These are phyloP conservation scores for Phymorhynchus buccinoides DNA, from an alignment of 1,140 invertebrate species.

Conservation along the genomic window DNA sequence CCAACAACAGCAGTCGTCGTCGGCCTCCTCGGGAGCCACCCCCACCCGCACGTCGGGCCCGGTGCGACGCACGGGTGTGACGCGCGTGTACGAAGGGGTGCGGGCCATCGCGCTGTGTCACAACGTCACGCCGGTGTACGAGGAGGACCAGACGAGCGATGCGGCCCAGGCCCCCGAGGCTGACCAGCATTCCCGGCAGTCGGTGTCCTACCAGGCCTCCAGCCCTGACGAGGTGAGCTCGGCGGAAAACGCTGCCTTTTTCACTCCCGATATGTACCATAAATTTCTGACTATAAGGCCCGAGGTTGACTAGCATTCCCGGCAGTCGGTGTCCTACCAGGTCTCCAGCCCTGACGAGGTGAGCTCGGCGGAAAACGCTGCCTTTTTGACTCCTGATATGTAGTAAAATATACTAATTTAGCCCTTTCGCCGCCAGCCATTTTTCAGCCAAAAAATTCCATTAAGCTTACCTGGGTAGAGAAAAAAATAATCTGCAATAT, in stretches of 20 bases:
- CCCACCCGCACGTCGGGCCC: slow-evolving; percentile 56
- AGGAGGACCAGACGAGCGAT: slow-evolving; percentile 74
- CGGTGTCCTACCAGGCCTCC: slow-evolving; percentile 85
- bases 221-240: slow-evolving; percentile 93
- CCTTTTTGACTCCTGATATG: too few species aligned
- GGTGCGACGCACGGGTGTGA: slow-evolving; percentile 78
- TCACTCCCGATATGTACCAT: too few species aligned
- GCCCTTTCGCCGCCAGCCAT: too few species aligned
- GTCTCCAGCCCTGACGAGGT: slow-evolving; percentile 99
- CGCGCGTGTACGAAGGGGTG: slow-evolving; percentile 90
- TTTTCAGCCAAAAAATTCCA: too few species aligned
- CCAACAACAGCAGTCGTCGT: slow-evolving; percentile 48
- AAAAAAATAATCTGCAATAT: too few species aligned
- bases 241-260: too few species aligned
- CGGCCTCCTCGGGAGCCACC: slow-evolving; percentile 44
- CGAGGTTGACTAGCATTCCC: slow-evolving; percentile 70
- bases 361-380: too few species aligned
- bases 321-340: slow-evolving; percentile 78
- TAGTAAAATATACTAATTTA: too few species aligned
- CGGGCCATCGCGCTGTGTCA: slow-evolving; percentile 96
- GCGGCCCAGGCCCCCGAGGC: slow-evolving; percentile 69
- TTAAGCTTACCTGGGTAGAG: too few species aligned
- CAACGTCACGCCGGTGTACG: slow-evolving; percentile 98
- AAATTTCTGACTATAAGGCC: too few species aligned
- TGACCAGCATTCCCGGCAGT: slow-evolving; percentile 68